These are phyloP conservation scores for Clarias macrocephalus DNA, from an alignment of 2,113 vertebrate genomes.

Conservation along the genomic window DNA sequence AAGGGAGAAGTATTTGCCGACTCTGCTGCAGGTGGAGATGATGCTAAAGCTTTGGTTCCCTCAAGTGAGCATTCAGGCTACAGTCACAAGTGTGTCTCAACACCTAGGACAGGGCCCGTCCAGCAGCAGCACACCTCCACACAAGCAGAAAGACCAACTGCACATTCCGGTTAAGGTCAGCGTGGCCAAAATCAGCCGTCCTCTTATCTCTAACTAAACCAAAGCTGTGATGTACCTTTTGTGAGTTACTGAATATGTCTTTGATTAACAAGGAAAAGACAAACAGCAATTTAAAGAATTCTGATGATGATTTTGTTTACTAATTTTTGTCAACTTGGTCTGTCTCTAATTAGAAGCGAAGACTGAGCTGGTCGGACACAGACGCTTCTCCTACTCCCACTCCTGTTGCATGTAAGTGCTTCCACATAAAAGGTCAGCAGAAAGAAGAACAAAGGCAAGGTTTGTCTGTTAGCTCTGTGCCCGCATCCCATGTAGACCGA, in stretches of 20 bases:
- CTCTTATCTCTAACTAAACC: background rate
- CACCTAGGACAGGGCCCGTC: conserved; percentile 44
- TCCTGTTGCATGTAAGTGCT: conserved; percentile 56
- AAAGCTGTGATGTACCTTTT: background rate
- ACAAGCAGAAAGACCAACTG: conserved; percentile 75
- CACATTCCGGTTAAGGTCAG: conserved; percentile 78
- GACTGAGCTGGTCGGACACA: conserved; percentile 72
- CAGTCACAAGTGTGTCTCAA: conserved; percentile 21
- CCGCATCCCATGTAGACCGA: conserved; percentile 19
- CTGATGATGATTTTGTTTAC: background rate
- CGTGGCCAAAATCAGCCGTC: background rate
- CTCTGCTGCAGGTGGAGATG: conserved; percentile 85
- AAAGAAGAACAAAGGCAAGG: background rate
- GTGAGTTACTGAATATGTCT: background rate
- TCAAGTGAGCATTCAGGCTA: conserved; percentile 63
- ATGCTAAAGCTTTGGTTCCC: conserved; percentile 94
- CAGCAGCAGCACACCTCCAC: conserved; percentile 59
- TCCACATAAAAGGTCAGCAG: conserved; percentile 34
- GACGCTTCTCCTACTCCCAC: conserved; percentile 60
- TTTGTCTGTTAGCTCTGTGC: conserved; percentile 17
- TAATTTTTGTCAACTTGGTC: too few species aligned
- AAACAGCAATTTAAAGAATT: background rate
- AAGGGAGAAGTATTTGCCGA: conserved; percentile 86
- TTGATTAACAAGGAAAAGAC: background rate
- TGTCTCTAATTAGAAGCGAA: conserved; percentile 65